Base-by-base conservation (phyloP, 2,797 vertebrate species). In the Sebastes melanostomus region DNA sequence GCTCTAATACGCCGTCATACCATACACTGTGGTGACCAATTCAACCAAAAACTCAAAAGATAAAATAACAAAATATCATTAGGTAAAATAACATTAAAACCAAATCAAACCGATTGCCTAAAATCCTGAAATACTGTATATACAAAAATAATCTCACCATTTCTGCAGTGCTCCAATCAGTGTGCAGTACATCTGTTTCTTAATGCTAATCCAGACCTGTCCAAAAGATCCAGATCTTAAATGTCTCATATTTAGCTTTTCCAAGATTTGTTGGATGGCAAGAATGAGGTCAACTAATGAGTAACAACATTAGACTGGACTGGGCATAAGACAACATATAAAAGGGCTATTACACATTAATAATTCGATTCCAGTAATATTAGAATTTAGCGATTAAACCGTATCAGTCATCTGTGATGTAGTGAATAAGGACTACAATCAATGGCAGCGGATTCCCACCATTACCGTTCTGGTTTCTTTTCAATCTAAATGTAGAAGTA, bases 31-130 rank as follows among this genome's bases (percentile, higher is more conserved):
- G 22, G 61, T 24, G 27, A 69, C 76, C 55, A 63, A 81, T 30
- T 85, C 66, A 77, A 71, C 85, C 68, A 81, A 84, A 36, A 58
- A 25, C 54, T 55, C n/a, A 46, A 46, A 66, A 29, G 50, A 52
- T n/a, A 77, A 55, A 32, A 79, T 55, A 24, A 73, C 46, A 73
- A 88, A 81, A 78, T 25, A 77, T 67, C 11, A 50, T 62, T 70
- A 22, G 16, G 65, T 69, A 84, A 88, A 87, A 92, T 63, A 77
- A 66, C 74, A 83, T 81, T 87, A 80, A 88, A 93, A 89, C 58
- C 68, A 46, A 86, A 76, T 59, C 42, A 75, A 87, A 91, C 85
- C 8, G n/a, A 75, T 63, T 73, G 62, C 69, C 80, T 86, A 66
- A 84, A 81, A 72, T 81, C 46, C 65, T 46, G 54, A 86, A 80